These are phyloP conservation scores for Rhincodon typus DNA, from an alignment of 2,797 vertebrate genomes.

Conservation along the genomic window DNA sequence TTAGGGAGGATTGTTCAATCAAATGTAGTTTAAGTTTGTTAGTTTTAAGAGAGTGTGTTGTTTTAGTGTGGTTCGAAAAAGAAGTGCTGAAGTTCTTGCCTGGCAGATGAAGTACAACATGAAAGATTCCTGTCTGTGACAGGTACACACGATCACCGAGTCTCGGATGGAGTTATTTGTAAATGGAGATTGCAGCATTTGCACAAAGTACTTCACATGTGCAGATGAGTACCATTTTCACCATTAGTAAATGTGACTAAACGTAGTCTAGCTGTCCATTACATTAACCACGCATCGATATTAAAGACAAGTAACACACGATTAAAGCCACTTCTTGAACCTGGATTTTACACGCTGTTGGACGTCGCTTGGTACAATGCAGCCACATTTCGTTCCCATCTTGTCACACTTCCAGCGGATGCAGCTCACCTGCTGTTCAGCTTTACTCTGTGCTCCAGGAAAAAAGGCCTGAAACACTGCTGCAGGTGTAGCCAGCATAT, in stretches of 20 bases:
- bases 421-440: neutral
- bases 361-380: too few species aligned
- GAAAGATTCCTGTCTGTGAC: neutral
- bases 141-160: neutral
- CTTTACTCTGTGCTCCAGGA: neutral
- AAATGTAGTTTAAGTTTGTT: too few species aligned
- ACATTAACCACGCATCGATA: neutral
- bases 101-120: too few species aligned
- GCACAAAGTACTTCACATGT: neutral
- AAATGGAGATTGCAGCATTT: neutral
- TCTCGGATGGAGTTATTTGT: neutral
- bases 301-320: neutral
- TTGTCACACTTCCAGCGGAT: neutral
- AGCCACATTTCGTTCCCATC: neutral
- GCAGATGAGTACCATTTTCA: too few species aligned
- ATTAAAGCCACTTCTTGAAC: neutral
- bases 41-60: neutral
- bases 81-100: neutral
- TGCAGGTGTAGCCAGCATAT: too few species aligned
- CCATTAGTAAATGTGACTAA: too few species aligned
- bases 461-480: neutral
- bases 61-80: neutral
- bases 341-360: neutral
- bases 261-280: too few species aligned
- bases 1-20: too few species aligned